Conservation (phyloP, 2,113 vertebrate species). For the Naja naja region DNA sequence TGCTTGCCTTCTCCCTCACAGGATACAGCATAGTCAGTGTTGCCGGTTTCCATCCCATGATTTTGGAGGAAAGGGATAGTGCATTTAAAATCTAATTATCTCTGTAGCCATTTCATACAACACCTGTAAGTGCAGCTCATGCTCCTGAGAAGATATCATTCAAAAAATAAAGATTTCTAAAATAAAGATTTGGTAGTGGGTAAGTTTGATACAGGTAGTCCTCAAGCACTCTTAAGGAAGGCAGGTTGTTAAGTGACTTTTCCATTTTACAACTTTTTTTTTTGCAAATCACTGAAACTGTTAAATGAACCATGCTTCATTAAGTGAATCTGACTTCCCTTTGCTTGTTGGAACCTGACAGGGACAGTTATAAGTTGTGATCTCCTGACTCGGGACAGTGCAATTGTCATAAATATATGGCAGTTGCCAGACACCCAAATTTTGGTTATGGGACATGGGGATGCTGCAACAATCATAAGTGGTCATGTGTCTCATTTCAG, state of each 20-base stretch:
- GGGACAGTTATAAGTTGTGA: background rate
- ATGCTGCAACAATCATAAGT: background rate
- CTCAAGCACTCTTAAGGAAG: background rate
- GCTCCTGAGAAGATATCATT: background rate
- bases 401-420: background rate
- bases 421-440: background rate
- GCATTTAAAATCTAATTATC: background rate
- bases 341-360: background rate
- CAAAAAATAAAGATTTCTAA: too few relatives aligned
- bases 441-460: background rate
- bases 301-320: background rate
- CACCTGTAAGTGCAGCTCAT: background rate
- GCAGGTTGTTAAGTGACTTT: background rate
- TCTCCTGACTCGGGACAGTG: background rate
- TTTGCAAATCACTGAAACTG: background rate
- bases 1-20: background rate
- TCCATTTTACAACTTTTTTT: background rate
- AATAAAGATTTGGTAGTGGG: background rate
- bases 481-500: background rate
- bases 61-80: background rate
- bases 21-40: background rate
- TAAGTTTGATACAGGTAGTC: background rate
- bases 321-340: background rate
- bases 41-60: background rate
- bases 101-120: background rate